Evolutionary conservation across 23 tunicate genomes (phyloP).

Genomic region (Diplosoma virens): DNA sequence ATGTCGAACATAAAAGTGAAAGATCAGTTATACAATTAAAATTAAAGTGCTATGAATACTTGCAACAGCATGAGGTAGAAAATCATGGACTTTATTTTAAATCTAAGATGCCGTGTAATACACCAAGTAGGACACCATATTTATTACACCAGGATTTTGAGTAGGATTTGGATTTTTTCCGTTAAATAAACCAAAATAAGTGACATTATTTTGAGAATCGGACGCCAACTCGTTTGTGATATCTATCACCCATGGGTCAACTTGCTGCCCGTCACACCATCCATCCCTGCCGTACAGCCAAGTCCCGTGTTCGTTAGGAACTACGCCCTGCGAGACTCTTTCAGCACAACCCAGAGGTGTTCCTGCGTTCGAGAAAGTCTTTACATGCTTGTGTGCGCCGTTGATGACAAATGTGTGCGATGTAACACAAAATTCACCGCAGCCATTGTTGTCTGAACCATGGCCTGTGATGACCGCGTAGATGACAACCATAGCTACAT

Average conservation of each 20-base stretch:
- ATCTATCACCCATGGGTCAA: conserved; percentile 57
- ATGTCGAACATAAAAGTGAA: too few relatives aligned
- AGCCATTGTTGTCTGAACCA: conserved; percentile 50
- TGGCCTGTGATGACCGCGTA: conserved; percentile 62
- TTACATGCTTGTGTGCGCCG: conserved; percentile 3
- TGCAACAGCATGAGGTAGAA: too few relatives aligned
- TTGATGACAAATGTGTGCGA: conserved; percentile 39
- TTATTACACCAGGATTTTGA: conserved; percentile 25
- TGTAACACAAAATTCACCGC: conserved; percentile 65
- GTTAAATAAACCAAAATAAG: conserved; percentile 45
- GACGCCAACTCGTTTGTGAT: conserved; percentile 10
- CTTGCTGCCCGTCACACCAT: conserved; percentile 68
- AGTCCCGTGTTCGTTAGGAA: conserved; percentile 69
- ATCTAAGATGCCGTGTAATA: too few relatives aligned
- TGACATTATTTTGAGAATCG: conserved; percentile 4
- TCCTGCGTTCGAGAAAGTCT: conserved; percentile 54
- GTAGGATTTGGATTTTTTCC: conserved; percentile 55
- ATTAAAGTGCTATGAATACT: too few relatives aligned
- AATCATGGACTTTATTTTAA: too few relatives aligned
- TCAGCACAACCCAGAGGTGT: conserved; percentile 65
- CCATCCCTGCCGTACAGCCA: conserved; percentile 76
- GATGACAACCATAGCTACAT: not conserved
- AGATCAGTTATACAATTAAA: too few relatives aligned
- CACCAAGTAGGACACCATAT: conserved; percentile 10
- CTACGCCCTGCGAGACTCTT: conserved; percentile 47